phyloP scores from a whole-genome alignment of 1,140 invertebrate species.

The Conus betulinus region DNA sequence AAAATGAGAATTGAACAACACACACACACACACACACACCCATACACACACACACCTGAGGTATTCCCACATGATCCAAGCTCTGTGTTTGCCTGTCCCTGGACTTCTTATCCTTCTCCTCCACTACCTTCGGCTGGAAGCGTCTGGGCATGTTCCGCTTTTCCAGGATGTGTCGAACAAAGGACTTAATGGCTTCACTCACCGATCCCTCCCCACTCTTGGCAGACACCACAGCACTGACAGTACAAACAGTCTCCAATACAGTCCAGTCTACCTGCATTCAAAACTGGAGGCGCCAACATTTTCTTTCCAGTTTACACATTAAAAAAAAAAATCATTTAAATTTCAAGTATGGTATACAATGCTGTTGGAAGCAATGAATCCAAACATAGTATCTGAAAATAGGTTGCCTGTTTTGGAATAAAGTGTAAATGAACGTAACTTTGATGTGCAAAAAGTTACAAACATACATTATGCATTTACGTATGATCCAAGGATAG shows the following conservation, averaged over 20 bases:
- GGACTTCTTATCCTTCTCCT: constrained; percentile 45
- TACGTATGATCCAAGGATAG: too few relatives aligned
- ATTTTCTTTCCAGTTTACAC: too few relatives aligned
- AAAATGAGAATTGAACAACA: neutral
- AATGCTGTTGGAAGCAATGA: too few relatives aligned
- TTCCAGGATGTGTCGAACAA: constrained; percentile 65
- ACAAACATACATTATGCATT: neutral
- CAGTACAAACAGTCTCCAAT: too few relatives aligned
- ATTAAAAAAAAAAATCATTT: too few relatives aligned
- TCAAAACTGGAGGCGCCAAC: too few relatives aligned
- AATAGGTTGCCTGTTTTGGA: too few relatives aligned
- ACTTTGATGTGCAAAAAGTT: neutral
- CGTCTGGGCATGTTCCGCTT: constrained; percentile 49
- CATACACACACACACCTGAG: neutral
- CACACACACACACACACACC: neutral
- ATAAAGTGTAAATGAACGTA: too few relatives aligned
- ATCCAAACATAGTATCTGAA: too few relatives aligned
- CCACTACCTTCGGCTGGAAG: constrained; percentile 32
- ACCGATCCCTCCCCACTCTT: constrained; percentile 63
- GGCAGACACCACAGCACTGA: constrained; percentile 66
- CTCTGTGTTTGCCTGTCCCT: constrained; percentile 55
- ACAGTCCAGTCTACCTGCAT: too few relatives aligned
- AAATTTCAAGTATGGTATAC: too few relatives aligned
- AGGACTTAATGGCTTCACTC: constrained; percentile 58
- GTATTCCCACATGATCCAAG: constrained; percentile 51